Conservation (phyloP, 2,113 vertebrate species). For the Heterocephalus glaber region DNA sequence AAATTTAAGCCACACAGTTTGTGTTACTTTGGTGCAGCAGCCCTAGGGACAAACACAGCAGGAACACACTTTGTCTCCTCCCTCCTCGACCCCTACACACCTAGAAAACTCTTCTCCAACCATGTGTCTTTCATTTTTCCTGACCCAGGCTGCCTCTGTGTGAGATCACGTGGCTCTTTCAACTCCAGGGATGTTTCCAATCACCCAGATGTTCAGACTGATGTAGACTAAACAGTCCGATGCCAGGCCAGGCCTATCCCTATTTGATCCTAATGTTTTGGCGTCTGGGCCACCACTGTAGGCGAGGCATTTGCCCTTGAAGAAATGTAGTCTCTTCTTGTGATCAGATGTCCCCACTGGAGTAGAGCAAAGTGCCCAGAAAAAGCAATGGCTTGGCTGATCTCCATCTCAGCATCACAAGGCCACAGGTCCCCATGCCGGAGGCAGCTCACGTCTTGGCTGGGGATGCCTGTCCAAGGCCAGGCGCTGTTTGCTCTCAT, state of each 20-base stretch:
- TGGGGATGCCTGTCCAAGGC: accelerated
- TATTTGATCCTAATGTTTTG: not conserved
- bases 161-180: not conserved
- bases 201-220: not conserved
- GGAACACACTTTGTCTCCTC: accelerated
- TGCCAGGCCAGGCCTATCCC: not conserved
- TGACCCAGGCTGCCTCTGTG: not conserved
- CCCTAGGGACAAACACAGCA: accelerated
- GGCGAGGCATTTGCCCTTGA: not conserved
- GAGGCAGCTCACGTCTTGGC: not conserved
- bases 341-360: not conserved
- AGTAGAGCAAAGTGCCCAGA: not conserved
- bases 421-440: not conserved
- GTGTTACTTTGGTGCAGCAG: not conserved
- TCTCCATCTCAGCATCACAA: not conserved
- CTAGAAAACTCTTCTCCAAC: not conserved
- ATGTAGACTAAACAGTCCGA: not conserved
- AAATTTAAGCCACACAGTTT: accelerated
- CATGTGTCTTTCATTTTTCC: not conserved
- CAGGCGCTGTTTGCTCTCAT: not conserved
- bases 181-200: not conserved
- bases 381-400: accelerated
- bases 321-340: not conserved
- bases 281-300: not conserved
- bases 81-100: not conserved